Evolutionary conservation across 2,113 vertebrate species (phyloP), one percentile per base, ranked within the genome.

Genomic region (Emydocephalus ijimae): DNA sequence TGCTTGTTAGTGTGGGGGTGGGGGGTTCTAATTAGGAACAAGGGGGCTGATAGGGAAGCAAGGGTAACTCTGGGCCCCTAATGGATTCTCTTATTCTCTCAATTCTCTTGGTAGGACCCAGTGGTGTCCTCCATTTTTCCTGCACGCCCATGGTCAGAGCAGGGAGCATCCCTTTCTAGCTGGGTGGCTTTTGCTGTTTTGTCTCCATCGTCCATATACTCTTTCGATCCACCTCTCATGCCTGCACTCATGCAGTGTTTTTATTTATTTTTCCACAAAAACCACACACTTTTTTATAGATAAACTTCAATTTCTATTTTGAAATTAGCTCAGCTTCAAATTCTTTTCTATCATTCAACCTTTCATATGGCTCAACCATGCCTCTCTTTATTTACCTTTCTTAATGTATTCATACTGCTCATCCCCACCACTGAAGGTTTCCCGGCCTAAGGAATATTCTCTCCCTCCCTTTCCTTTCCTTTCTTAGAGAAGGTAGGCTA

Each of bases 31-130:
- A 92, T 87, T 48, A 89, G 91, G 93, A 92, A 24, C 89, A 87
- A 93, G 34, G 92, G 87, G 81, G 89, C 81, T 69, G 89, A 85
- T 87, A 89, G 92, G 89, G 89, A 89, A 89, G 91, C 57, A 90
- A 88, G 93, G 26, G 48, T 86, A 50, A 56, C 29, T 91, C 29
- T 52, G 88, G 48, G 69, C 93, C 50, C 88, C 74, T 34, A 45
- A 50, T 90, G 88, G 59, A 29, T 50, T 92, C 93, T 59, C 91
- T 57, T 87, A 81, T 92, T 89, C 85, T 91, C 29, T 91, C 48
- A 39, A 34, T 23, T 91, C 15, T 91, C 57, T 39, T 15, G 34
- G 48, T 56, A 52, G 48, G 88, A 39, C 34, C 24, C 24, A 54
- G 74, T 20, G n/a, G 54, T 48, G 43, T 39, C 4, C 12, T 21